A percentile compares a stretch with the other conserved stretches of the same genome.
These are phyloP conservation scores for Cataglyphis hispanica DNA, from an alignment of 1,140 invertebrate species.

Conservation along the genomic window DNA sequence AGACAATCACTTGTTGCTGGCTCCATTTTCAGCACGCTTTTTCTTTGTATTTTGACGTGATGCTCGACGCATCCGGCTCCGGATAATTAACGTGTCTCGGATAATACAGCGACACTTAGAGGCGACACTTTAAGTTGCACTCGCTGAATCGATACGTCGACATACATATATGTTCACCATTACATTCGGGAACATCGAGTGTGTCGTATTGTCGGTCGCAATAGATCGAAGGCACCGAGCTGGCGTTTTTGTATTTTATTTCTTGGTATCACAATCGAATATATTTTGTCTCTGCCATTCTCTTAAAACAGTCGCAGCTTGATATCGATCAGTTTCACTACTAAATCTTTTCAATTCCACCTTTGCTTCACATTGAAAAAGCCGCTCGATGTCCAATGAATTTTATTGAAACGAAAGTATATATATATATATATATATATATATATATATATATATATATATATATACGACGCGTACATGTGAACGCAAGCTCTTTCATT, in stretches of 20 bases:
- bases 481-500: background rate
- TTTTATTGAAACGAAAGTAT: background rate
- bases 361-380: background rate
- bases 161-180: background rate
- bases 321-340: background rate
- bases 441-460: too few species aligned
- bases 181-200: background rate
- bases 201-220: conserved; percentile 3
- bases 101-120: background rate
- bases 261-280: background rate
- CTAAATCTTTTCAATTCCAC: background rate
- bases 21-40: background rate
- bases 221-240: conserved; percentile 3
- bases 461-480: too few species aligned
- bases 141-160: background rate
- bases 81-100: conserved; percentile 42
- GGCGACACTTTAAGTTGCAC: conserved; percentile 23
- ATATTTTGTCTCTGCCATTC: conserved; percentile 7
- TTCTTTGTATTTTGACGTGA: background rate
- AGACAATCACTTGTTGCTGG: conserved; percentile 62
- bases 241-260: conserved; percentile 15
- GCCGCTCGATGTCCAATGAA: background rate
- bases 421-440: background rate
- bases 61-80: background rate
- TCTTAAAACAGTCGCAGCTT: conserved; percentile 7